phyloP scores from a whole-genome alignment of 2,113 vertebrate genomes.

The Pomatostomus ruficeps region DNA sequence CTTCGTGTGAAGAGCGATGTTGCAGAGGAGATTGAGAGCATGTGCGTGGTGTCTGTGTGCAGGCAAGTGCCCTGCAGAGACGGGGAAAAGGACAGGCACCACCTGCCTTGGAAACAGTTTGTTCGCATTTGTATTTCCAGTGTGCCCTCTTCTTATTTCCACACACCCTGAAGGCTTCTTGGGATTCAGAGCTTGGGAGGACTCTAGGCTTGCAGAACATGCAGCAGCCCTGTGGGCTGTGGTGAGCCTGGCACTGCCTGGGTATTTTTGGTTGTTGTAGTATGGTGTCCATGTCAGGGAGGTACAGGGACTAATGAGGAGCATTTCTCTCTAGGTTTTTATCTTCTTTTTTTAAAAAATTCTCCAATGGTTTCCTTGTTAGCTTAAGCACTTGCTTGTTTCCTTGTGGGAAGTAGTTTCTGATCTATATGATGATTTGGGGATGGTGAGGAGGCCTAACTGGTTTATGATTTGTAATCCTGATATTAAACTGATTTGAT shows the following conservation, averaged over 20 bases:
- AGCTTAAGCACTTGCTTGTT: neutral
- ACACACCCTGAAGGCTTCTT: neutral
- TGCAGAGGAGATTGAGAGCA: neutral
- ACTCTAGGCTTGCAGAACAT: neutral
- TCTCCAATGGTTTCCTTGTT: neutral
- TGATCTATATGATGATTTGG: neutral
- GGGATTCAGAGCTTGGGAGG: neutral
- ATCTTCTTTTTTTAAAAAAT: neutral
- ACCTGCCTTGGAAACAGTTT: neutral
- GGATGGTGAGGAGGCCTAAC: neutral
- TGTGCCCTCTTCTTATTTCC: neutral
- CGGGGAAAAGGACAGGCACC: neutral
- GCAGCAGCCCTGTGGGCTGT: neutral
- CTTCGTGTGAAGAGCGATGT: neutral
- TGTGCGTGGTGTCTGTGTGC: accelerated
- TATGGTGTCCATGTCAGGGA: neutral
- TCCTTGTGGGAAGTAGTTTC: neutral
- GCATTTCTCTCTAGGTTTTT: neutral
- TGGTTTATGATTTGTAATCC: neutral
- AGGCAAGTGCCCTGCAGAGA: neutral
- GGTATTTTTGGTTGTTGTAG: neutral
- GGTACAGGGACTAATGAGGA: neutral
- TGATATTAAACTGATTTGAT: neutral
- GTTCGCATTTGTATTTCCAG: accelerated
- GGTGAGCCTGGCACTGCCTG: neutral